Conservation (phyloP, 2,797 vertebrate genomes). For the Dermochelys coriacea region DNA sequence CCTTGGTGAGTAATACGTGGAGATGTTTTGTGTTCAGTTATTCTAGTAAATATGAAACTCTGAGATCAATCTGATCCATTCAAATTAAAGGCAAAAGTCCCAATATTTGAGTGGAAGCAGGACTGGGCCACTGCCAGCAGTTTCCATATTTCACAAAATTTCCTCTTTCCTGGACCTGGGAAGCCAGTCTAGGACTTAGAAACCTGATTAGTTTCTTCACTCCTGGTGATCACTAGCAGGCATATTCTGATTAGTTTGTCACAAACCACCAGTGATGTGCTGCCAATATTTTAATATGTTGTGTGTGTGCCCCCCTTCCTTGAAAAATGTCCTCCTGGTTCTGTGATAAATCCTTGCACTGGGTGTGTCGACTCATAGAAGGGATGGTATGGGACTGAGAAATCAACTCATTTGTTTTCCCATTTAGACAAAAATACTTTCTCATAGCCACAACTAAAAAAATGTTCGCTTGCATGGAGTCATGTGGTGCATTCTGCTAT, state of each 20-base stretch:
- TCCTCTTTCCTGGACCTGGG: neutral
- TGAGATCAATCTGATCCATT: neutral
- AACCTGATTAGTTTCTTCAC: neutral
- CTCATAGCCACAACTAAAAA: neutral
- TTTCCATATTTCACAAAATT: neutral
- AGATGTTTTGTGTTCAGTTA: neutral
- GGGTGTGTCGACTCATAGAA: neutral
- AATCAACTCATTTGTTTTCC: neutral
- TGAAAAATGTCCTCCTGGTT: neutral
- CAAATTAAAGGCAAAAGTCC: neutral
- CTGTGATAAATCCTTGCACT: neutral
- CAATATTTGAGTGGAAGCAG: neutral
- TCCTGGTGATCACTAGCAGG: rapidly evolving
- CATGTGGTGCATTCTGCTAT: neutral
- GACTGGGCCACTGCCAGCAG: neutral
- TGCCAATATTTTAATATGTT: neutral
- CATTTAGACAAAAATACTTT: neutral
- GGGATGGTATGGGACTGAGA: neutral
- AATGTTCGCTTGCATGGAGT: neutral
- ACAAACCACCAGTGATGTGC: neutral
- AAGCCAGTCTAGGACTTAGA: neutral
- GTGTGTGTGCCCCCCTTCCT: neutral
- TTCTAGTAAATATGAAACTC: neutral
- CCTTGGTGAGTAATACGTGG: neutral
- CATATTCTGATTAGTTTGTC: neutral